A percentile compares a stretch with the other conserved stretches of the same genome.
Conservation (phyloP, 2,113 vertebrate genomes). For the Ceyx cyanopectus region DNA sequence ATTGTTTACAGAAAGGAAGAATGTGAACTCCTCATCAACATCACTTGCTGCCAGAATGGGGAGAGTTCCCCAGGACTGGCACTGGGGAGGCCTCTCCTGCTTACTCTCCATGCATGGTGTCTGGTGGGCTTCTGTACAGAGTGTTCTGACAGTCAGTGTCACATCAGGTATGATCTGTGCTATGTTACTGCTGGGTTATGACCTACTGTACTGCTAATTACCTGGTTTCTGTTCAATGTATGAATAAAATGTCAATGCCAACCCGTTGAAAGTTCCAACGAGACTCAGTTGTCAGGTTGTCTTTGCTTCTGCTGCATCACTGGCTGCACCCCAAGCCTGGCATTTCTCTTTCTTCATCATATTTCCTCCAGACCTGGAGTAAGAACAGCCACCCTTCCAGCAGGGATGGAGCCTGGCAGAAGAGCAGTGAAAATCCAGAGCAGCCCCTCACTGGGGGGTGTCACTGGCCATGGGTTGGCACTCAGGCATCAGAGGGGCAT, state of each 20-base stretch:
- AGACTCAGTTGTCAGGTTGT: neutral
- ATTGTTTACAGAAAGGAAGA: slow-evolving; percentile 28
- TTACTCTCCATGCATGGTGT: slow-evolving; percentile 29
- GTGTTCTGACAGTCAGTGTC: slow-evolving; percentile 25
- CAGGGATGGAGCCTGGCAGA: neutral
- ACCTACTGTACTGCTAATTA: neutral
- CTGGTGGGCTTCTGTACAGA: neutral
- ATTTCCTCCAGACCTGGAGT: neutral
- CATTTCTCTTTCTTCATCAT: neutral
- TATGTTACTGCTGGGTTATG: neutral
- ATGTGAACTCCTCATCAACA: neutral
- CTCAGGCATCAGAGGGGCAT: too few relatives aligned
- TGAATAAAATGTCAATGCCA: slow-evolving; percentile 52
- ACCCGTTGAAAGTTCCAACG: neutral
- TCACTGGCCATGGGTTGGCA: neutral
- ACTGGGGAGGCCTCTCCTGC: neutral
- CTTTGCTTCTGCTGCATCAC: neutral
- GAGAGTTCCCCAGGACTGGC: neutral
- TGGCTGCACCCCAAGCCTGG: neutral
- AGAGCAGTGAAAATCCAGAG: neutral
- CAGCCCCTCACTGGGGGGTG: neutral
- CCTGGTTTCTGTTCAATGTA: slow-evolving; percentile 48
- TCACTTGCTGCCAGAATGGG: neutral
- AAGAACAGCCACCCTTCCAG: neutral
- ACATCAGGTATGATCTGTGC: neutral